Base-by-base conservation (phyloP, 2,888 invertebrate species). In the Polyploca ridens region DNA sequence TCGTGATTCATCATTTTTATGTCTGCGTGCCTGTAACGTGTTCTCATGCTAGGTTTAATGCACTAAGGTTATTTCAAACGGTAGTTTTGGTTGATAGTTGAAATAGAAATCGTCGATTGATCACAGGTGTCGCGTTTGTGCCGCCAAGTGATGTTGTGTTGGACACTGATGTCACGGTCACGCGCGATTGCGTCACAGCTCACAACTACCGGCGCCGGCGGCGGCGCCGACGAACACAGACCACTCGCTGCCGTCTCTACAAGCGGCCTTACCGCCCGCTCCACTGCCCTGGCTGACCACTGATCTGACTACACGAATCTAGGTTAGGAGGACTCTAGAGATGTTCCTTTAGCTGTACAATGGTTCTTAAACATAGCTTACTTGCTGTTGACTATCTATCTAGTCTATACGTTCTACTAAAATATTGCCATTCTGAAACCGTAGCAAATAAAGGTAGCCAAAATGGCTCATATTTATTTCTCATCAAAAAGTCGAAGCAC, bases 101-200 rank as follows among this genome's bases (percentile, higher is more conserved):
- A 38, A 38, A 60, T 60, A 27, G 41, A 41, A 61, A 41, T 61
- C 27, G 41, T 44, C 61, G 66, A 87, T 89, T 77, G 79, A 87
- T 86, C 86, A 85, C 80, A 77, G 79, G 79, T 86, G 85, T 85
- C 83, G 79, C 76, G 77, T 70, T 71, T 66, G 74, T 79, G 83
- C 82, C 84, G 80, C 81, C 81, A 78, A 79, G 79, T 75, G 76
- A 76, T 81, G 75, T 35, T 44, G 38, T 33, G 61, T 35, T 58
- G n/a, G 58, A 71, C 68, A 70, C 77, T 78, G 88, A 82, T 90
- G 91, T 90, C 91, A 91, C 82, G 90, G 90, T 88, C 91, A 89
- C 88, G 88, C 84, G 83, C 84, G 72, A 78, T 90, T 91, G 86
- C 90, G 87, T 90, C 90, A 90, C 81, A 70, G 62, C 63, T 33